Evolutionary conservation across 2,113 vertebrate species (phyloP).

Genomic region (Xenopus borealis): DNA sequence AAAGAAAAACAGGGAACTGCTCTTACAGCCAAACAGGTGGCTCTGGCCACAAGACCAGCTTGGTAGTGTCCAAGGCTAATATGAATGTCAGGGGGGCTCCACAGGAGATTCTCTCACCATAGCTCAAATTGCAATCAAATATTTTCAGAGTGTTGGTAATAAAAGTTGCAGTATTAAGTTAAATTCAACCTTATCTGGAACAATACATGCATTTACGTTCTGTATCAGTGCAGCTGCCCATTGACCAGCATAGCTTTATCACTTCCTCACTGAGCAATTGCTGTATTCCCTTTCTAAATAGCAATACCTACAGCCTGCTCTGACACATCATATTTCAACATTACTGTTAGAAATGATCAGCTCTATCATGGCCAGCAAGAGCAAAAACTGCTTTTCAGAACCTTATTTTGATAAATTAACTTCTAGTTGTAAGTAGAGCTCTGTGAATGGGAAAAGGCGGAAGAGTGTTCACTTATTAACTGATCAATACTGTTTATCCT

Average conservation of each 20-base stretch:
- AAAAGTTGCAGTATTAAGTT: too few species aligned
- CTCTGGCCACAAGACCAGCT: too few species aligned
- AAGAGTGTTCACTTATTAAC: neutral
- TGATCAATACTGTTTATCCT: neutral
- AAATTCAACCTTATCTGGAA: too few species aligned
- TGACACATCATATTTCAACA: constrained; percentile 29
- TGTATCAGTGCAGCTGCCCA: neutral
- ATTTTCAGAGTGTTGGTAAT: too few species aligned
- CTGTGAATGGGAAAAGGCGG: neutral
- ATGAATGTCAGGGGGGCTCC: too few species aligned
- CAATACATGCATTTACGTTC: neutral
- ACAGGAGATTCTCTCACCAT: too few species aligned
- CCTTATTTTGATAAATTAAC: constrained; percentile 16
- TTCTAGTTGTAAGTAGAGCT: neutral
- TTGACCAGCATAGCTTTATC: neutral
- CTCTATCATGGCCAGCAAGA: constrained; percentile 3
- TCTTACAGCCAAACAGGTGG: too few species aligned
- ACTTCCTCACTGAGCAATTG: neutral
- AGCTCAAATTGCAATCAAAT: too few species aligned
- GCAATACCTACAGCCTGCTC: neutral
- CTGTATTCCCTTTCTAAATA: neutral
- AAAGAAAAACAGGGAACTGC: too few species aligned
- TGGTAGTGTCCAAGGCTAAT: too few species aligned
- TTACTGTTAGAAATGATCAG: constrained; percentile 16
- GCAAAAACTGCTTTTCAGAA: neutral